Evolutionary conservation across 2,797 vertebrate species (phyloP).

Genomic region (Darevskia nairensis): DNA sequence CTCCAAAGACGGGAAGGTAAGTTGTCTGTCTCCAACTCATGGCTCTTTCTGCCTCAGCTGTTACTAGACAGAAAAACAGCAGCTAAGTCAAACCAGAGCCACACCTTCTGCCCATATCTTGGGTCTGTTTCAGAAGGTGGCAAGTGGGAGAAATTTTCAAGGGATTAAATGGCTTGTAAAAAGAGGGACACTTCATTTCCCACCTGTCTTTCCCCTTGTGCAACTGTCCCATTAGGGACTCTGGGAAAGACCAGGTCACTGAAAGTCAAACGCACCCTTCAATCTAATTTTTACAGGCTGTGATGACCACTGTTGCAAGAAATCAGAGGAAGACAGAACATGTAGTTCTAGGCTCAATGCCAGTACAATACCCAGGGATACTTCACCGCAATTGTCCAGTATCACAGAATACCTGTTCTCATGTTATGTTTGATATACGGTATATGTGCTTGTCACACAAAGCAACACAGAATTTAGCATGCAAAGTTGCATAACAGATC

Average conservation of each 20-base stretch:
- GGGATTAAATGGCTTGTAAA: background rate
- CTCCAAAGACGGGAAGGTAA: conserved; percentile 82
- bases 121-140: too few species aligned
- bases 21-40: background rate
- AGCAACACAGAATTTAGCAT: background rate
- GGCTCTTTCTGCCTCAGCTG: background rate
- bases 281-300: background rate
- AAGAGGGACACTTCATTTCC: background rate
- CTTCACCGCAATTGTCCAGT: background rate
- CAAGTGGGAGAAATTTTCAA: background rate
- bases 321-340: background rate
- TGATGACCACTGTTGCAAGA: background rate
- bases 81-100: background rate
- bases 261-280: too few species aligned
- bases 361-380: background rate
- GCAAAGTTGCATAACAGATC: background rate
- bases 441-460: background rate
- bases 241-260: too few species aligned
- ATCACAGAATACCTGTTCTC: background rate
- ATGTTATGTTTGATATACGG: background rate
- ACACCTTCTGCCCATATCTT: background rate
- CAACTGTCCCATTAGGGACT: background rate
- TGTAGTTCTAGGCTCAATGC: background rate
- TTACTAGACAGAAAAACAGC: background rate
- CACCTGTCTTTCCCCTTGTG: background rate